phyloP scores from a whole-genome alignment of 2,797 vertebrate genomes.

The Myotis findleyi region DNA sequence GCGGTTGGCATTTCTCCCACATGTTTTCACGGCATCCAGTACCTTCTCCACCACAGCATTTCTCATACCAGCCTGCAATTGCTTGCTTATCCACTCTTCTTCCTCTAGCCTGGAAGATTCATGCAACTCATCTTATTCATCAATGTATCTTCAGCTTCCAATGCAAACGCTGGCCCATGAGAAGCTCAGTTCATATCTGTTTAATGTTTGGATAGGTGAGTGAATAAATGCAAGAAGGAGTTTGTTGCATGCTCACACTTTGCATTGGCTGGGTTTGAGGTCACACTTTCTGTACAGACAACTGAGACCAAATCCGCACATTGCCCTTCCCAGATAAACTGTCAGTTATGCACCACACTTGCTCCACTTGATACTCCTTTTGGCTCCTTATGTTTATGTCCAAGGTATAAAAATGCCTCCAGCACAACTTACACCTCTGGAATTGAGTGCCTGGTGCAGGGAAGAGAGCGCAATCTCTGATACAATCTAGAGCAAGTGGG shows the following conservation, averaged over 20 bases:
- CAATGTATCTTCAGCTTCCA: neutral
- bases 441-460: constrained; percentile 22
- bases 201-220: neutral
- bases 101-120: neutral
- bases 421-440: constrained; percentile 22
- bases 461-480: constrained; percentile 35
- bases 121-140: neutral
- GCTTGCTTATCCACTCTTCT: neutral
- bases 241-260: neutral
- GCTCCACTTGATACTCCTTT: constrained; percentile 18
- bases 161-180: neutral
- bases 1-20: neutral
- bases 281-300: neutral
- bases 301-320: neutral
- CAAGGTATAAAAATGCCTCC: constrained; percentile 60
- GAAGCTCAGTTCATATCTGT: neutral
- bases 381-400: neutral
- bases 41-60: neutral
- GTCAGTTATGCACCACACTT: neutral
- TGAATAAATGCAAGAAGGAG: neutral
- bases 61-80: neutral
- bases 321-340: neutral
- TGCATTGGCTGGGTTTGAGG: neutral
- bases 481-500: constrained; percentile 21
- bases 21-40: neutral